Base-by-base conservation (phyloP, 2,888 invertebrate species). In the Lithophane leautieri region DNA sequence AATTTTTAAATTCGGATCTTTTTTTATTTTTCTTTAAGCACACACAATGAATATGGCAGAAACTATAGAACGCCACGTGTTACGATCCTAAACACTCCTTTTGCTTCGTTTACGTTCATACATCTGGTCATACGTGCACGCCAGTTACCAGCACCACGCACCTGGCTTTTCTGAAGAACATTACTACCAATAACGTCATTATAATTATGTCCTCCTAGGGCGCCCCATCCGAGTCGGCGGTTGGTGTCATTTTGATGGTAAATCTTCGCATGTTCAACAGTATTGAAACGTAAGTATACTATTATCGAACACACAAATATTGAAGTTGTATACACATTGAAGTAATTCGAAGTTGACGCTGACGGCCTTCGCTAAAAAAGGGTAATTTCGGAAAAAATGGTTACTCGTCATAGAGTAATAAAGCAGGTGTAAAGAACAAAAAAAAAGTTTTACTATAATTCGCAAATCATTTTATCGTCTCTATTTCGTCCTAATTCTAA, bases 401-500 rank as follows among this genome's bases (percentile, higher is more conserved):
- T 34, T 34, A 34, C 34, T 34, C 34, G 4, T 34, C 34, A 34
- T 6, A 34, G 34, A 4, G 34, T 34, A 34, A 34, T 34, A 6
- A 4, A 34, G 34, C 34, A 34, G 22, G 40, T n/a, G 11, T 52
- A 11, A 16, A 42, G 6, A n/a, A n/a, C 4, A 50, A 50, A 28
- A 66, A 22, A 22, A 9, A 50, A 22, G 19, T 12, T 22, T 47
- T 4, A 0, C n/a, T 7, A 25, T 34, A 71, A 34, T 16, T 50
- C 25, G 44, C 1, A 58, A 79, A 71, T 52, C 34, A 3, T 50
- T 56, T 79, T 47, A 74, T 58, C 70, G 69, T 61, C 67, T 71
- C 54, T 58, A 69, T 28, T 83, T 71, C 58, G 34, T 66, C 67
- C 65, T 75, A 73, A 83, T 78, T 81, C 74, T 16, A 61, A 88